Conservation (phyloP, 2,797 vertebrate genomes). For the Sebastes aleutianus region DNA sequence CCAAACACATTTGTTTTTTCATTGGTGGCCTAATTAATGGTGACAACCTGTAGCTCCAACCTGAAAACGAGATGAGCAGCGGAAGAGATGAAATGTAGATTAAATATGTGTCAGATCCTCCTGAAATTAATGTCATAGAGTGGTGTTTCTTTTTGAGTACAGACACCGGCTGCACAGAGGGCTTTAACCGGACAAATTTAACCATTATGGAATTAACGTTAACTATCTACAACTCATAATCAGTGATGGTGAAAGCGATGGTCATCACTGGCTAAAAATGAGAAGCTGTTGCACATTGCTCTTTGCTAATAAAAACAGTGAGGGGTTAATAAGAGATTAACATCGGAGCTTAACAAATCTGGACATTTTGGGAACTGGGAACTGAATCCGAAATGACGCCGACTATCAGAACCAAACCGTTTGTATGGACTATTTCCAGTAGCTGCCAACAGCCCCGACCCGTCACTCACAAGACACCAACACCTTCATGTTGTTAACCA, state of each 20-base stretch:
- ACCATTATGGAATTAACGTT: background rate
- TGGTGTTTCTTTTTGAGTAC: background rate
- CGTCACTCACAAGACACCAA: too few species aligned
- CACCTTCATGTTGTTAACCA: background rate
- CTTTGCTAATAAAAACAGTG: background rate
- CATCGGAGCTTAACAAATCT: background rate
- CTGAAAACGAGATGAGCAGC: slow-evolving; percentile 5
- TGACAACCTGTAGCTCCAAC: background rate
- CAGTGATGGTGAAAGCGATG: background rate
- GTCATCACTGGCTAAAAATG: background rate
- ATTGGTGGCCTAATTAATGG: slow-evolving; percentile 16
- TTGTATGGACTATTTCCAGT: background rate
- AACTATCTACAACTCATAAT: background rate
- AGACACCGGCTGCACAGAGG: background rate
- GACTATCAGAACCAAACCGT: background rate
- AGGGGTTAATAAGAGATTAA: background rate
- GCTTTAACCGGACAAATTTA: background rate
- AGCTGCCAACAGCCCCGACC: background rate
- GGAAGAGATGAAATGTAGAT: slow-evolving; percentile 1
- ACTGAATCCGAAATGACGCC: background rate
- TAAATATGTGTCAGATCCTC: slow-evolving; percentile 8
- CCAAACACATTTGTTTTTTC: slow-evolving; percentile 5
- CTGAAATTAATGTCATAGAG: background rate
- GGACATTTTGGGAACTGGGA: background rate
- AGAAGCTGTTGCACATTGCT: background rate